phyloP scores from a whole-genome alignment of 2,797 vertebrate genomes.

The Dermochelys coriacea region DNA sequence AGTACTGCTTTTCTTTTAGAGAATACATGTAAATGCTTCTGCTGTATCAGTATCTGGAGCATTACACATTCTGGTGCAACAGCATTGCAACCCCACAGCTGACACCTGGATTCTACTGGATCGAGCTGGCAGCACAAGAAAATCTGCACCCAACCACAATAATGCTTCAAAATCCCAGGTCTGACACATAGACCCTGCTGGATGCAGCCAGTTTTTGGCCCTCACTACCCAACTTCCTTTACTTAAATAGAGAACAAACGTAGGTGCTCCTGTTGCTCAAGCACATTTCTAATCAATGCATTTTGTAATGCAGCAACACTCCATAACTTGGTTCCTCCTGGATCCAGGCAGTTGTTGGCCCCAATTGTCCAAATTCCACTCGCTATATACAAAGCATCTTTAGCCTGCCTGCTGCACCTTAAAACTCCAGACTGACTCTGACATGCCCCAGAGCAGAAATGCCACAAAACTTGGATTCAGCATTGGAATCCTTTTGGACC shows the following conservation, averaged over 20 bases:
- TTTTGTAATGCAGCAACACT: background rate
- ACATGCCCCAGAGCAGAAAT: background rate
- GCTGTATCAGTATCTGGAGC: background rate
- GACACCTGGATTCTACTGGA: background rate
- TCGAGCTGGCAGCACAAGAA: background rate
- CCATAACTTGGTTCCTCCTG: background rate
- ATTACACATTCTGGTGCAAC: background rate
- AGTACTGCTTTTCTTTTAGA: too few species aligned
- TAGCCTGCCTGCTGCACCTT: background rate
- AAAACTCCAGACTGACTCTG: background rate
- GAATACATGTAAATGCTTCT: background rate
- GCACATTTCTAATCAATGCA: background rate
- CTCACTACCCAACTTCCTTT: background rate
- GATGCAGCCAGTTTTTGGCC: background rate
- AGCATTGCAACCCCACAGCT: too few species aligned
- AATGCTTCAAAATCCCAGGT: background rate
- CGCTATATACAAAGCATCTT: background rate
- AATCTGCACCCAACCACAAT: background rate
- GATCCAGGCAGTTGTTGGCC: background rate
- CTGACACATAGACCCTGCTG: background rate
- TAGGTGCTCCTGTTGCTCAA: background rate
- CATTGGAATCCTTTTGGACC: background rate
- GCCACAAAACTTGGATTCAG: background rate
- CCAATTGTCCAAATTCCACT: background rate
- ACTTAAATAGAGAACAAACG: background rate